phyloP scores from a whole-genome alignment of 2,888 invertebrate species.

The Idaea aversata region DNA sequence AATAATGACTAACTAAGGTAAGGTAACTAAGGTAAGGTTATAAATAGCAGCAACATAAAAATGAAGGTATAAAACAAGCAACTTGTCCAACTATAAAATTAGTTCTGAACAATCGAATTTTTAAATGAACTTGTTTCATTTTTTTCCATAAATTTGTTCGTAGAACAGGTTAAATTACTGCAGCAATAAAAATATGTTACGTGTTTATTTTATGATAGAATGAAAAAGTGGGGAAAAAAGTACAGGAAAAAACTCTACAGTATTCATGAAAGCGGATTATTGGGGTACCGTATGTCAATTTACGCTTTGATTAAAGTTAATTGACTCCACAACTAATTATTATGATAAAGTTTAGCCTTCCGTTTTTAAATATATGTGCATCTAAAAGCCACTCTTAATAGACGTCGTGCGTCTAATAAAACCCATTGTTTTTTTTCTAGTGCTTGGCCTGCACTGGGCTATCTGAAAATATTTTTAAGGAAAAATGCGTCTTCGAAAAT shows the following conservation, averaged over 20 bases:
- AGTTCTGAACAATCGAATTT: not conserved
- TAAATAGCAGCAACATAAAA: not conserved
- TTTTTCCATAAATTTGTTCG: constrained; percentile 7
- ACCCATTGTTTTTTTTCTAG: no score
- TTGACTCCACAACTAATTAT: constrained; percentile 7
- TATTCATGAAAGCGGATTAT: constrained; percentile 7
- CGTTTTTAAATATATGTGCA: no score
- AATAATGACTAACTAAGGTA: not conserved
- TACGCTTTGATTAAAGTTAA: not conserved
- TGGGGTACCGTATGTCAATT: constrained; percentile 12
- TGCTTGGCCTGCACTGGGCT: no score
- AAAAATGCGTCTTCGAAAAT: no score
- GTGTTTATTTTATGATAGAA: constrained; percentile 23
- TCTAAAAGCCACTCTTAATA: no score
- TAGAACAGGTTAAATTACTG: constrained; percentile 9
- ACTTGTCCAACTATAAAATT: not conserved
- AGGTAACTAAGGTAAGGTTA: not conserved
- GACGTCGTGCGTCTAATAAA: no score
- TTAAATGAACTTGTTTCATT: not conserved
- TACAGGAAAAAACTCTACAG: constrained; percentile 9
- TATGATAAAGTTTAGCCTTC: constrained; percentile 3
- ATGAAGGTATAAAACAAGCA: not conserved
- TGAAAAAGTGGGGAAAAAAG: constrained; percentile 12
- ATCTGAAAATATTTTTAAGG: no score
- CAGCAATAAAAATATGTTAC: constrained; percentile 15